Evolutionary conservation across 2,888 invertebrate species (phyloP).

Genomic region (Pristionchus arcanus): DNA sequence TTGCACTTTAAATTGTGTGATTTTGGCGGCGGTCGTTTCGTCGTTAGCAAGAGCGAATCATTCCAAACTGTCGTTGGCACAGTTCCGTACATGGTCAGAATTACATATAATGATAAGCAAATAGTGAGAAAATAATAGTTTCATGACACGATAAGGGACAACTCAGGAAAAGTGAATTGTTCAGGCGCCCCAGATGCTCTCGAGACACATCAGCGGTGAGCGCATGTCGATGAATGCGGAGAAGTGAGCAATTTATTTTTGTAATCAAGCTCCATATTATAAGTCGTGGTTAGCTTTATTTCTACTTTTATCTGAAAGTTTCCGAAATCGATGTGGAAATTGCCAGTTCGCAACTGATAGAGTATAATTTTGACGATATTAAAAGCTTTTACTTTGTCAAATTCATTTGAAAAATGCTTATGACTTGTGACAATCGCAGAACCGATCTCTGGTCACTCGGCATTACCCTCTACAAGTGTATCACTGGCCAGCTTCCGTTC

Average conservation of each 20-base stretch:
- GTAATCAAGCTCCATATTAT: too few relatives aligned
- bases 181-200: constrained; percentile 20
- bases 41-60: neutral
- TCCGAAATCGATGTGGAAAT: too few relatives aligned
- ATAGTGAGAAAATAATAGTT: too few relatives aligned
- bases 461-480: neutral
- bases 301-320: too few relatives aligned
- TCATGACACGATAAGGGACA: too few relatives aligned
- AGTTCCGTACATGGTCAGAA: constrained; percentile 9
- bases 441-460: constrained; percentile 40
- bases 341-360: too few relatives aligned
- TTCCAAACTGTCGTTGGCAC: constrained; percentile 16
- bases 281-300: too few relatives aligned
- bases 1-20: constrained; percentile 13
- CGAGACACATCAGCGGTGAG: neutral
- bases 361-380: too few relatives aligned
- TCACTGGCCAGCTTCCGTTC: neutral
- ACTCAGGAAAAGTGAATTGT: too few relatives aligned
- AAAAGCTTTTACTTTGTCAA: too few relatives aligned
- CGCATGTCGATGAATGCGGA: constrained; percentile 12
- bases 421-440: neutral
- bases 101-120: neutral
- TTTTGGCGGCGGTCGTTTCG: constrained; percentile 9
- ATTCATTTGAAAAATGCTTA: too few relatives aligned
- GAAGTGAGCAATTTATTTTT: neutral